Evolutionary conservation across 2,797 vertebrate genomes (phyloP).

Genomic region (Peromyscus melanophrys): DNA sequence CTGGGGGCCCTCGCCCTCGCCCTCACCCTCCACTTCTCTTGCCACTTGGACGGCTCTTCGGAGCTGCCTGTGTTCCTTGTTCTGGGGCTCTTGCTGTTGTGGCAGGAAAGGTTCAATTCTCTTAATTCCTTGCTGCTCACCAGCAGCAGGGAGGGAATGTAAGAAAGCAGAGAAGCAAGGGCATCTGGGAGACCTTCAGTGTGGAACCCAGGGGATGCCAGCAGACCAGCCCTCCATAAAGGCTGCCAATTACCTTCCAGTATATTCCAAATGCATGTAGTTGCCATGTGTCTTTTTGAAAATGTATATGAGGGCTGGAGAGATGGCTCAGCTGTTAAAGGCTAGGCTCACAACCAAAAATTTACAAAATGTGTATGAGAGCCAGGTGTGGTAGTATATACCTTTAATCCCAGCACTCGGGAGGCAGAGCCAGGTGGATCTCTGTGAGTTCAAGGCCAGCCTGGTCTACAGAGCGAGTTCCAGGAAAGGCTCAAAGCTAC

Average conservation of each 20-base stretch:
- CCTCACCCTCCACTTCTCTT: background rate
- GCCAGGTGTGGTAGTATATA: background rate
- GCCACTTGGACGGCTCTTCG: background rate
- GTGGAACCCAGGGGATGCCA: background rate
- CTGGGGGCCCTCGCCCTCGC: too few species aligned
- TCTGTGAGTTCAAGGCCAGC: background rate
- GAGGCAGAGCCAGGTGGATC: background rate
- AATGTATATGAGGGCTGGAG: background rate
- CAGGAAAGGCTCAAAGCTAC: background rate
- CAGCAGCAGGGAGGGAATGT: background rate
- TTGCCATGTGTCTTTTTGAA: background rate
- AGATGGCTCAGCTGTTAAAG: background rate
- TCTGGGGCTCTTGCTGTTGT: background rate
- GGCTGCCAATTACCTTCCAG: background rate
- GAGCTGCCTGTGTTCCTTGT: background rate
- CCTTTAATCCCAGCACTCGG: background rate
- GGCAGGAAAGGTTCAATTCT: background rate
- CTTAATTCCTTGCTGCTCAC: background rate
- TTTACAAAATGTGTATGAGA: background rate
- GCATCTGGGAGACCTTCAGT: background rate
- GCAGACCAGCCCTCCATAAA: background rate
- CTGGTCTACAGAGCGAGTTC: background rate
- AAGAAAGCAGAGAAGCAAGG: background rate
- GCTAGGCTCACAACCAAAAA: background rate
- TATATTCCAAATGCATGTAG: background rate